Evolutionary conservation across 2,113 vertebrate species (phyloP), one percentile per base, ranked within the genome.

Genomic region (Cervus canadensis): DNA sequence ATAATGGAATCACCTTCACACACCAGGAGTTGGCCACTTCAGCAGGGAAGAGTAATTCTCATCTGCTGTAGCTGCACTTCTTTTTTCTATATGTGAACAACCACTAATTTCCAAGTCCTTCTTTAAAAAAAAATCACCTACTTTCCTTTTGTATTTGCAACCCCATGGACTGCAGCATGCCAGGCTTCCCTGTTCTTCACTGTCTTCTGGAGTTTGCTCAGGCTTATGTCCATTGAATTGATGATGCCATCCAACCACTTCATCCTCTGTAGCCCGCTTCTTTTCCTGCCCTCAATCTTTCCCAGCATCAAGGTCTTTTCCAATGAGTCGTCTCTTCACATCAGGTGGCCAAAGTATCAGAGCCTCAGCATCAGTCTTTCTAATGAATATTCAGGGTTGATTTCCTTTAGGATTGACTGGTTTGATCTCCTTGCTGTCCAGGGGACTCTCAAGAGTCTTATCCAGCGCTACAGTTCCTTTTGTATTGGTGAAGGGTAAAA

Each of bases 401-500:
- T 76, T 76, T 76, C 71, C 71, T 76, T 76, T 26, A 76, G 40
- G 71, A 43, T 76, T 43, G 40, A 43, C 71, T 76, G 40, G 40
- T 76, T 76, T 76, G 23, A 76, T 43, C 40, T 43, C 40, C 40
- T 76, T 76, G 40, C 23, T 76, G 40, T 43, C 71, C 40, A 43
- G 40, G 71, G 71, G 12, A 43, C 23, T 76, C 40, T 15, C 40
- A 43, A 26, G 71, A 76, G 40, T 43, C 30, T 76, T 76, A 13
- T 76, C 40, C 40, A 40, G 71, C 40, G 25, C 36, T 43, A 43
- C 23, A 76, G 40, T 96, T 74, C 5, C 0, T 97, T 26, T 98
- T 45, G 36, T 97, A 92, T 89, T 98, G 19, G 23, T 79, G 25
- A 91, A 89, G 25, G 16, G 76, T 94, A 90, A 96, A 83, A 74